Evolutionary conservation across 2,888 invertebrate species (phyloP), one percentile per base, ranked within the genome.

Genomic region (Seira musarum): DNA sequence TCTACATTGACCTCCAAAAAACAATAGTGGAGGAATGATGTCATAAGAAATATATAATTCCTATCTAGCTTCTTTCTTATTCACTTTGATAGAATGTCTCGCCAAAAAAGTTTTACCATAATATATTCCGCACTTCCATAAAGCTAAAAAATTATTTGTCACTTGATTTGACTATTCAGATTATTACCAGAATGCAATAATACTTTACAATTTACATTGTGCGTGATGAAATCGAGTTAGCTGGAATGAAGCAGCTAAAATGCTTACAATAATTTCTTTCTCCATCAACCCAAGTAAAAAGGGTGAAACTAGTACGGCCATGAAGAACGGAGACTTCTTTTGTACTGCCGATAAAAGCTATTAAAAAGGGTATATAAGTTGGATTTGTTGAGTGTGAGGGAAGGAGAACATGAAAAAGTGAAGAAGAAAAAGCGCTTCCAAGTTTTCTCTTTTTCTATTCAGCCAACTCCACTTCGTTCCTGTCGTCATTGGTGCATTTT

Each of bases 381-480:
- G 40, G 40, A 40, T 40, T 40, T 40, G 40, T 61, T 22, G 61
- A 19, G 65, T 53, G 70, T 46, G 21, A 63, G 53, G 60, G 57
- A 57, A 35, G 19, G 67, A 67, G 74, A 66, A n/a, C n/a, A n/a
- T n/a, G 61, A 53, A 22, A 75, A 64, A 40, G 69, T 53, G 64
- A 77, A 77, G 71, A 61, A 63, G 40, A 40, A 40, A 40, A 40
- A 40, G 40, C 13, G 57, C 66, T 70, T 63, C 30, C 74, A 71
- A 70, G 69, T 65, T 65, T 72, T 64, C 73, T 65, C 53, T 30
- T 49, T 73, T 21, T 8, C 17, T 46, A 6, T 35, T 63, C 22
- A 40, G 13, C 40, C 40, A 40, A 40, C 40, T 40, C 40, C 5
- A 40, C 40, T 40, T 40, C 13, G 5, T n/a, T n/a, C n/a, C n/a